Evolutionary conservation across 2,113 vertebrate genomes (phyloP), one percentile per base, ranked within the genome.

Genomic region (Eulemur rufifrons): DNA sequence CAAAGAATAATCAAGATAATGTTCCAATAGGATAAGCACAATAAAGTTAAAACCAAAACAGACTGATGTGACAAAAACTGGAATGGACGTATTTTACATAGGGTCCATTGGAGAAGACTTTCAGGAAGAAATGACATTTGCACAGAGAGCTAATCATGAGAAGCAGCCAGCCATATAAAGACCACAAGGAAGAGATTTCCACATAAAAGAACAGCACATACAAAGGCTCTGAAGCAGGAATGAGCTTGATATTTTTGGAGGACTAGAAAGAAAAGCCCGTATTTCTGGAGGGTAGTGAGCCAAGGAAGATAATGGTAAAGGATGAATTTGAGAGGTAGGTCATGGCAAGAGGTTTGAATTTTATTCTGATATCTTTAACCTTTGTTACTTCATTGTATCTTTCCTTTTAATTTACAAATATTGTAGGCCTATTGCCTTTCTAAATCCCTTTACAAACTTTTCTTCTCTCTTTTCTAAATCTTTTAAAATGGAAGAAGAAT

Each of bases 371-470:
- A 54, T 83, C 68, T 82, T 56, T 86, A 86, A 64, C 34, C 9
- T 50, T 77, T 59, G 23, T 73, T 88, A 64, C 14, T 50, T 8
- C 34, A 45, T 32, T 71, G 2, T 39, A 15, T 95, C 25, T 64
- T 91, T 86, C 64, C 76, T 92, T 34, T 76, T 86, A 89, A 80
- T 71, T 86, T 91, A 81, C 32, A 64, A 42, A 71, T 95, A 95
- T 32, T 83, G 20, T 84, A 83, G 21, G 61, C 20, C 12, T 61
- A 83, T 86, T 91, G 37, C 6, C 47, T 54, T 94, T 56, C 66
- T 59, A 84, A 88, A 32, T 87, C 47, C 71, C 27, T 77, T 97
- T 96, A 83, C 4, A 2, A 78, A 80, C 21, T 82, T 23, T 63
- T 52, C 95, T 95, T 18, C 47, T 85, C 59, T 83, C 34, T 85